phyloP scores from a whole-genome alignment of 2,888 invertebrate genomes.

The Aleiodes testaceus region DNA sequence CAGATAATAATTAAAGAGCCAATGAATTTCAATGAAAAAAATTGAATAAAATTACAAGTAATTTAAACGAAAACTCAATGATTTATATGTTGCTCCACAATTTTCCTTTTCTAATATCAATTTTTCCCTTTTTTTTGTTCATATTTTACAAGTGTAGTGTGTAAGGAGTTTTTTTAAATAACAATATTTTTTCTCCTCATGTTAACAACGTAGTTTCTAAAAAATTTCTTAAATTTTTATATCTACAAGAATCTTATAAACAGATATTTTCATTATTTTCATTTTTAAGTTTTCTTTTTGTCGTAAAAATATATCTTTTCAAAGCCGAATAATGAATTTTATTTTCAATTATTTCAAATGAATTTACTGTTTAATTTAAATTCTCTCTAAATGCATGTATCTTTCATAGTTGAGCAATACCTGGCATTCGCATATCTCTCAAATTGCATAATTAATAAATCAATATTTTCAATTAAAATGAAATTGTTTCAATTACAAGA shows the following conservation, averaged over 20 bases:
- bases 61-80: slow-evolving; percentile 34
- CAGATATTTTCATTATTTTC: slow-evolving; percentile 27
- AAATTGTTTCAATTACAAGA: slow-evolving; percentile 1
- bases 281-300: not conserved
- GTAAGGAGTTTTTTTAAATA: slow-evolving; percentile 42
- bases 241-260: slow-evolving; percentile 37
- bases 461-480: not conserved
- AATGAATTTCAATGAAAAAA: slow-evolving; percentile 27
- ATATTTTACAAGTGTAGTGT: slow-evolving; percentile 48
- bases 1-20: not conserved
- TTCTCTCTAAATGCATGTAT: slow-evolving; percentile 39
- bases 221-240: slow-evolving; percentile 23
- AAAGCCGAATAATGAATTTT: slow-evolving; percentile 20
- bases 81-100: slow-evolving; percentile 35
- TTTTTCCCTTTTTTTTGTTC: slow-evolving; percentile 10
- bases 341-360: slow-evolving; percentile 24
- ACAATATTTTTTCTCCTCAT: slow-evolving; percentile 10
- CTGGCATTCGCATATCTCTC: not conserved
- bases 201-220: slow-evolving; percentile 32
- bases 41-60: slow-evolving; percentile 25
- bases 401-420: slow-evolving; percentile 47
- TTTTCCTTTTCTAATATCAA: not conserved
- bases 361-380: slow-evolving; percentile 10
- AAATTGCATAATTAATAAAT: no score
- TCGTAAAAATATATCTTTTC: slow-evolving; percentile 32